phyloP scores from a whole-genome alignment of 2,113 vertebrate genomes.

The Gobiocypris rarus region DNA sequence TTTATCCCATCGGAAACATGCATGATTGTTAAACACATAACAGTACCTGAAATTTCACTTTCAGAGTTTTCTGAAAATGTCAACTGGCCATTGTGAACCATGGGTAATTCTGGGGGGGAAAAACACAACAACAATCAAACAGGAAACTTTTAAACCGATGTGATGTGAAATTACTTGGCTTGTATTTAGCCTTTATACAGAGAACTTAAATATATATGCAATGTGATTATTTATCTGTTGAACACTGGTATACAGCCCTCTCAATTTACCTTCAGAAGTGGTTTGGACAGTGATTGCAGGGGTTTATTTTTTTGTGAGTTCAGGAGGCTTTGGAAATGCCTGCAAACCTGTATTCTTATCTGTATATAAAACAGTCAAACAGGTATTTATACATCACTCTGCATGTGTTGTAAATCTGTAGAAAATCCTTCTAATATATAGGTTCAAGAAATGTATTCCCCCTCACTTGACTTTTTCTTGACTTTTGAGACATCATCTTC shows the following conservation, averaged over 20 bases:
- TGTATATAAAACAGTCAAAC: not conserved
- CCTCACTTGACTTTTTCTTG: not conserved
- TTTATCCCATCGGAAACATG: not conserved
- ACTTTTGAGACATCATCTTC: slow-evolving; percentile 1
- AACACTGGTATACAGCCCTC: too few relatives aligned
- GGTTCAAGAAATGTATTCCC: slow-evolving; percentile 3
- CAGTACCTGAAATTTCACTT: not conserved
- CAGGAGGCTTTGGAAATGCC: not conserved
- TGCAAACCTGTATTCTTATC: not conserved
- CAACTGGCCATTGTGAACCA: not conserved
- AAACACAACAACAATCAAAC: not conserved
- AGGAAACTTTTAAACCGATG: not conserved
- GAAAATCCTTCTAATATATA: not conserved
- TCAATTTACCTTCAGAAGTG: too few relatives aligned
- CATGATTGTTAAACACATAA: not conserved
- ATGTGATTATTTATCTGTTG: not conserved
- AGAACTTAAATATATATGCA: not conserved
- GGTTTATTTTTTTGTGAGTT: not conserved
- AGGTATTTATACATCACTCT: not conserved
- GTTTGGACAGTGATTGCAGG: not conserved
- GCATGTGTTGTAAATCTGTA: not conserved
- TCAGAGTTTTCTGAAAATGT: not conserved
- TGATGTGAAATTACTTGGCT: not conserved
- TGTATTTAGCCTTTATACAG: not conserved
- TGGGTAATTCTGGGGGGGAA: not conserved